Evolutionary conservation across 2,113 vertebrate genomes (phyloP).

Genomic region (Chauna torquata): DNA sequence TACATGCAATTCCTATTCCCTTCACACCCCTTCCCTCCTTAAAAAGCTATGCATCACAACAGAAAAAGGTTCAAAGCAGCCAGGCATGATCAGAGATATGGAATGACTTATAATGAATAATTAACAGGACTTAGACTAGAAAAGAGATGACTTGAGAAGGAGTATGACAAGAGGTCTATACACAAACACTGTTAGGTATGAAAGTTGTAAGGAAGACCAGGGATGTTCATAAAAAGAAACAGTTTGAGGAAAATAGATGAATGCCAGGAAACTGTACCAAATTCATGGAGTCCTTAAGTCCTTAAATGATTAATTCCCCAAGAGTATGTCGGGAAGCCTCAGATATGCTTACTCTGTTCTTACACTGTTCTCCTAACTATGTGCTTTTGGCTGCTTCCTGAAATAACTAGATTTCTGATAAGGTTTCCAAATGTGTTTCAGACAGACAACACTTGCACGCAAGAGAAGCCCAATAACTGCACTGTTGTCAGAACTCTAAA

Average conservation of each 20-base stretch:
- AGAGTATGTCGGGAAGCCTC: neutral
- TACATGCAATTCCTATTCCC: neutral
- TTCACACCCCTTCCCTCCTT: neutral
- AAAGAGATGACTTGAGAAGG: neutral
- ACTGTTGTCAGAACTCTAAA: neutral
- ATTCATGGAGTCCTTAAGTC: neutral
- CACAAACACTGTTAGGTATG: neutral
- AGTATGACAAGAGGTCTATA: neutral
- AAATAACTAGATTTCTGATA: neutral
- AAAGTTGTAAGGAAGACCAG: neutral
- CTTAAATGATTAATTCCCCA: neutral
- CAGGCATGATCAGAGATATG: neutral
- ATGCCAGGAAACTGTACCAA: neutral
- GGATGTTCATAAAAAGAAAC: neutral
- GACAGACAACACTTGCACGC: accelerated
- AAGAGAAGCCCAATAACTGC: neutral
- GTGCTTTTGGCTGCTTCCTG: neutral
- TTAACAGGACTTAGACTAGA: neutral
- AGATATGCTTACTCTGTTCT: neutral
- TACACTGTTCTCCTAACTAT: neutral
- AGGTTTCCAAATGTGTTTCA: neutral
- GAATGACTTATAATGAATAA: neutral
- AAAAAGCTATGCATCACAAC: neutral
- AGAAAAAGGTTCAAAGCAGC: neutral
- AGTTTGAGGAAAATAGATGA: neutral